Evolutionary conservation across 1,140 invertebrate species (phyloP).

Genomic region (Pemphigus obesinymphae): DNA sequence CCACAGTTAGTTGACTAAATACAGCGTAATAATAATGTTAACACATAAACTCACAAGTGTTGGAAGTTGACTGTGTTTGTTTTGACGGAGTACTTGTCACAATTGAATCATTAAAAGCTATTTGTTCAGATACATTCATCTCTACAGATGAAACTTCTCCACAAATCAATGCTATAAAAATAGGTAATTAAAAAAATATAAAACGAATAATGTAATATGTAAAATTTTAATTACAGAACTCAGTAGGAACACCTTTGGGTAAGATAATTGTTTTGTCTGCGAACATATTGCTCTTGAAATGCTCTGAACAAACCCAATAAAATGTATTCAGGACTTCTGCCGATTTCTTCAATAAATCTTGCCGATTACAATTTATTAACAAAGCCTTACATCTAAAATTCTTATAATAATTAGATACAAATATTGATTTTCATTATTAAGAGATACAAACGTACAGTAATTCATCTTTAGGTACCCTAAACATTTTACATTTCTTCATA

Average conservation of each 20-base stretch:
- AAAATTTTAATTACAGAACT: neutral
- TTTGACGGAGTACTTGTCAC: neutral
- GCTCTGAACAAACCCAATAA: neutral
- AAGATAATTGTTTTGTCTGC: neutral
- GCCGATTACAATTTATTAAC: neutral
- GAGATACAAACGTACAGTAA: neutral
- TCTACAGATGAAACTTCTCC: neutral
- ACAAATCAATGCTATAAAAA: neutral
- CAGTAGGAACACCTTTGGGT: neutral
- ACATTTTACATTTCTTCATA: neutral
- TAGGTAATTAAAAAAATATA: neutral
- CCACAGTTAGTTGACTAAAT: too few species aligned
- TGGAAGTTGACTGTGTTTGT: neutral
- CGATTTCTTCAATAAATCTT: neutral
- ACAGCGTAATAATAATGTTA: too few species aligned
- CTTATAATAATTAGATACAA: neutral
- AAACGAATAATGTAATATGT: neutral
- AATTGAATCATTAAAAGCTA: neutral
- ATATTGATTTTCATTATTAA: neutral
- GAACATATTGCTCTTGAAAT: neutral
- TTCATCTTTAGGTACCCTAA: neutral
- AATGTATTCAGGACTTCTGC: too few species aligned
- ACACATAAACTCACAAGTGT: neutral
- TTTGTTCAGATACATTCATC: neutral
- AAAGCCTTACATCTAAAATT: neutral